Conservation (phyloP, 2,888 invertebrate genomes). For the Hydropsyche betteni region DNA sequence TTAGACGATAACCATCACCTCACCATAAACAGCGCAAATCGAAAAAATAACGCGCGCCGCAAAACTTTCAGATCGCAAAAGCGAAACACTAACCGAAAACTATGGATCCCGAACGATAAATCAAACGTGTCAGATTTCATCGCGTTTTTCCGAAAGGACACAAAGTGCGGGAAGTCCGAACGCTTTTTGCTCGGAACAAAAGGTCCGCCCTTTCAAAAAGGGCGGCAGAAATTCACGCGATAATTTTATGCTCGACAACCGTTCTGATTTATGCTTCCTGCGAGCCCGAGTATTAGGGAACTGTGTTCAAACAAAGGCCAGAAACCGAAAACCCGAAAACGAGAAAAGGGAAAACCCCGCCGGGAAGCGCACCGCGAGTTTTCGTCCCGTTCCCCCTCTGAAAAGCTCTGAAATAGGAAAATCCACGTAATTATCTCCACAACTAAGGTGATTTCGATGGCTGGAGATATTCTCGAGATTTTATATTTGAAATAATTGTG, state of each 20-base stretch:
- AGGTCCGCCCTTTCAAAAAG: not conserved
- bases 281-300: slow-evolving; percentile 2
- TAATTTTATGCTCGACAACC: slow-evolving; percentile 30
- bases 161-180: slow-evolving; percentile 17
- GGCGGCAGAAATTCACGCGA: slow-evolving; percentile 6
- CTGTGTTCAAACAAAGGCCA: slow-evolving; percentile 20
- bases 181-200: slow-evolving; percentile 1
- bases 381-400: too few relatives aligned
- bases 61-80: too few relatives aligned
- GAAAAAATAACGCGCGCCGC: too few relatives aligned
- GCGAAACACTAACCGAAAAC: too few relatives aligned
- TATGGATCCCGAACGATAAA: not conserved
- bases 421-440: too few relatives aligned
- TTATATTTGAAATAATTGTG: too few relatives aligned
- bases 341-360: not conserved
- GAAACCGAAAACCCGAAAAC: not conserved
- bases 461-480: too few relatives aligned
- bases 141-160: slow-evolving; percentile 25
- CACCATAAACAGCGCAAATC: too few relatives aligned
- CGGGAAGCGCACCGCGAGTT: too few relatives aligned
- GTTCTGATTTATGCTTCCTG: slow-evolving; percentile 32
- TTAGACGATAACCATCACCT: too few relatives aligned
- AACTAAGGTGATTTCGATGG: too few relatives aligned
- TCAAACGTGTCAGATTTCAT: slow-evolving; percentile 12
- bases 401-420: too few relatives aligned